Conservation (phyloP, 2,888 invertebrate genomes). For the Heliothis peltigera region DNA sequence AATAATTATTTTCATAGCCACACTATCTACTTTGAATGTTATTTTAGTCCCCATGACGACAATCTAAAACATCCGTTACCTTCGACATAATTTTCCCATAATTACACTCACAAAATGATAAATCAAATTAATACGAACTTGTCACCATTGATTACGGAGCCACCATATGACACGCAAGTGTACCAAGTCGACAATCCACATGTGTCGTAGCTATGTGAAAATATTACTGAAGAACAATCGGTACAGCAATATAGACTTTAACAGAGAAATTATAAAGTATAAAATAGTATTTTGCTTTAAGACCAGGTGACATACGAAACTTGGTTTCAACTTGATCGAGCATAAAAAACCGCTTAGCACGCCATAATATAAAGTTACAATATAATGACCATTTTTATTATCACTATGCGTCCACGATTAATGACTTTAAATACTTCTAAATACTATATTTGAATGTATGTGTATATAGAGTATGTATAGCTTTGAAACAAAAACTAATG, state of each 20-base stretch:
- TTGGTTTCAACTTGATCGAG: slow-evolving; percentile 83
- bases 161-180: slow-evolving; percentile 79
- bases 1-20: background rate
- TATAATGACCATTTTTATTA: slow-evolving; percentile 63
- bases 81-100: slow-evolving; percentile 43
- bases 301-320: slow-evolving; percentile 84
- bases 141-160: slow-evolving; percentile 71
- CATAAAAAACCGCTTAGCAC: slow-evolving; percentile 85
- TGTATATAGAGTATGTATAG: too few species aligned
- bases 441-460: too few species aligned
- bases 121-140: slow-evolving; percentile 63
- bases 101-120: slow-evolving; percentile 42
- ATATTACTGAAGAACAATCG: slow-evolving; percentile 52
- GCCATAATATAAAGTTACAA: slow-evolving; percentile 80
- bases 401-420: slow-evolving; percentile 54
- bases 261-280: slow-evolving; percentile 56
- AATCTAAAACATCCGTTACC: slow-evolving; percentile 13
- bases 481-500: too few species aligned
- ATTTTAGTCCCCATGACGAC: slow-evolving; percentile 1
- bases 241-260: slow-evolving; percentile 60
- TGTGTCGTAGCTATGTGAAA: slow-evolving; percentile 69
- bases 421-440: slow-evolving; percentile 28
- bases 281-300: slow-evolving; percentile 50
- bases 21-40: background rate
- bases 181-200: slow-evolving; percentile 69